A percentile compares a stretch with the other conserved stretches of the same genome.
Evolutionary conservation across 2,797 vertebrate genomes (phyloP).

Genomic region (Macroramphosus scolopax): DNA sequence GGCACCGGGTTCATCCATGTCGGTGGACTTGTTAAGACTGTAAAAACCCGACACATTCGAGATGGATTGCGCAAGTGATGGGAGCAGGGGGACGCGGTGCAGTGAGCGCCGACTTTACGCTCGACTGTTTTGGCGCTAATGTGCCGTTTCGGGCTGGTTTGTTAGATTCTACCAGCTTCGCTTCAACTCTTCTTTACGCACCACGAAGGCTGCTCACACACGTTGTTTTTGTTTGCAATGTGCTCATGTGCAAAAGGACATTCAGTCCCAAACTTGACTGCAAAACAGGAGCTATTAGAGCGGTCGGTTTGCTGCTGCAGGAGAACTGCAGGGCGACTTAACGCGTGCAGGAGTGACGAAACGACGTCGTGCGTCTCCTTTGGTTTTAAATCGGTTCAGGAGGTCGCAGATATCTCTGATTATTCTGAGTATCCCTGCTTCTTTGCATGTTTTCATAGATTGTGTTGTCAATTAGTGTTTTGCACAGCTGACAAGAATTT

Average conservation of each 20-base stretch:
- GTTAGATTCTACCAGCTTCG: slow-evolving; percentile 2
- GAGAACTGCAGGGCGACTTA: too few species aligned
- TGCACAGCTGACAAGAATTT: too few species aligned
- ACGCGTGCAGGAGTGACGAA: too few species aligned
- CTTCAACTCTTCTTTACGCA: slow-evolving; percentile 26
- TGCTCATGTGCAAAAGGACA: slow-evolving; percentile 76
- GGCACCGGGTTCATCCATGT: slow-evolving; percentile 24
- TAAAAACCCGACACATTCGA: slow-evolving; percentile 35
- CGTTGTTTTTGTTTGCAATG: slow-evolving; percentile 49
- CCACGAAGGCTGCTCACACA: too few species aligned
- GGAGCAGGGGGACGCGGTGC: too few species aligned
- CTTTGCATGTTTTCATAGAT: slow-evolving; percentile 62
- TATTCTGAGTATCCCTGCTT: slow-evolving; percentile 66
- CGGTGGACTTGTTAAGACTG: slow-evolving; percentile 44
- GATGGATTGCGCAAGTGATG: too few species aligned
- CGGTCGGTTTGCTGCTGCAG: slow-evolving; percentile 34
- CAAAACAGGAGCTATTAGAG: slow-evolving; percentile 44
- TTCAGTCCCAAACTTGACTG: slow-evolving; percentile 64
- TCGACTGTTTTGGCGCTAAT: too few species aligned
- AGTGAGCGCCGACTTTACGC: too few species aligned
- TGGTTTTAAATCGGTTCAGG: too few species aligned
- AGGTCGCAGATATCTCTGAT: slow-evolving; percentile 59
- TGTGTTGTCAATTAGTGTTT: too few species aligned
- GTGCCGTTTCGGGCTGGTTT: too few species aligned
- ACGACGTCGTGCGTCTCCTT: too few species aligned